Evolutionary conservation across 1,140 invertebrate genomes (phyloP).

Genomic region (Matsumurasca onukii): DNA sequence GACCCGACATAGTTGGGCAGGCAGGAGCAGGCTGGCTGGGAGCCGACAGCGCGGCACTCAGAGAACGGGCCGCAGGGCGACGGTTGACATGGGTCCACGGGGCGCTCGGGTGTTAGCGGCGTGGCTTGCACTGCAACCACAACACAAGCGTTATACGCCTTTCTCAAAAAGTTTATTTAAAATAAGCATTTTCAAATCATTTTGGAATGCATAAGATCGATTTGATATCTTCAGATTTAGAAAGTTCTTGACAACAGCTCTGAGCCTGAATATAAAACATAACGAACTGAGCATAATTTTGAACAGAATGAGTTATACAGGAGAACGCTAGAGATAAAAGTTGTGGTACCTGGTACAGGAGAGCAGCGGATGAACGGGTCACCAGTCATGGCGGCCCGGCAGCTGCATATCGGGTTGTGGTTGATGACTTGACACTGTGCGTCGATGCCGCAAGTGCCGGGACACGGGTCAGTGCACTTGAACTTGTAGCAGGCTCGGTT

Average conservation of each 20-base stretch:
- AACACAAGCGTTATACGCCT: not conserved
- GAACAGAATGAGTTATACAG: too few species aligned
- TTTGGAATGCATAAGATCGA: too few species aligned
- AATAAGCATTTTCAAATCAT: too few species aligned
- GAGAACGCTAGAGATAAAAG: not conserved
- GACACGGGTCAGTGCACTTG: constrained; percentile 61
- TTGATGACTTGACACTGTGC: constrained; percentile 56
- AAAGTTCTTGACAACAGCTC: too few species aligned
- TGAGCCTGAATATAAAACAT: too few species aligned
- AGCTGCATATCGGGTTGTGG: constrained; percentile 53
- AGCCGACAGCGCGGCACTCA: constrained; percentile 48
- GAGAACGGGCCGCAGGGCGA: constrained; percentile 56
- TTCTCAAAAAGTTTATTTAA: constrained; percentile 49
- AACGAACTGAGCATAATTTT: too few species aligned
- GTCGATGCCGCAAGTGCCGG: constrained; percentile 56
- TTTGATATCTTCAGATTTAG: too few species aligned
- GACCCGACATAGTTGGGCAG: constrained; percentile 54
- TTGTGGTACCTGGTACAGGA: constrained; percentile 36
- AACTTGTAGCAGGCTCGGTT: constrained; percentile 59
- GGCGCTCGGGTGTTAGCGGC: constrained; percentile 11
- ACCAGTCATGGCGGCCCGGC: constrained; percentile 49
- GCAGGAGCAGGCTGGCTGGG: constrained; percentile 59
- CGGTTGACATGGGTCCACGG: constrained; percentile 42
- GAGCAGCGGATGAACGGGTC: constrained; percentile 51
- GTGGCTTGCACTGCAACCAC: constrained; percentile 16